Conservation (phyloP, 2,888 invertebrate genomes). For the Zygaena filipendulae region DNA sequence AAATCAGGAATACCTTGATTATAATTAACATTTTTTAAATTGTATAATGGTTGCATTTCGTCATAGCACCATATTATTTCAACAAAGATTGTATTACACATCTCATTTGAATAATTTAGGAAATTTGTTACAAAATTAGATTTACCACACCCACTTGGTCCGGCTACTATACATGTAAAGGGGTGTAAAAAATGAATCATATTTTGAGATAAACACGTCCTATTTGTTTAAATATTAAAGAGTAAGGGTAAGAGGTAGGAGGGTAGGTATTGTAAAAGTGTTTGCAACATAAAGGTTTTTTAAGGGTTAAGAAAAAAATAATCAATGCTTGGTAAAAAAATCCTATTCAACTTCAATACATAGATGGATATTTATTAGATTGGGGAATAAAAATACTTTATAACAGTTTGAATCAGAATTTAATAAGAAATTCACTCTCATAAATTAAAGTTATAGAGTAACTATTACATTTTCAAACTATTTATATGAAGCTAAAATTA, state of each 20-base stretch:
- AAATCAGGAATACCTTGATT: slow-evolving; percentile 21
- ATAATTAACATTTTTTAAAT: slow-evolving; percentile 17
- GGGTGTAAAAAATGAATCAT: slow-evolving; percentile 15
- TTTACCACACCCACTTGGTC: slow-evolving; percentile 21
- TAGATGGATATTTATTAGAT: no score
- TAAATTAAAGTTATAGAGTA: no score
- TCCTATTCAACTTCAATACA: no score
- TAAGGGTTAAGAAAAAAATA: not conserved
- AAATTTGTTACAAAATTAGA: slow-evolving; percentile 14
- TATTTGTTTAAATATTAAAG: no score
- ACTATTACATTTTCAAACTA: no score
- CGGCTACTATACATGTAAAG: slow-evolving; percentile 18
- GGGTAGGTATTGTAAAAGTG: not conserved
- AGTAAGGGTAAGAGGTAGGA: not conserved
- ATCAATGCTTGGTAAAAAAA: not conserved
- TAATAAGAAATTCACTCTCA: no score
- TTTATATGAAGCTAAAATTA: no score
- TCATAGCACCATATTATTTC: slow-evolving; percentile 14
- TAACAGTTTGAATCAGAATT: no score
- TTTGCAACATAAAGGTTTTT: not conserved
- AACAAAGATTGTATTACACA: slow-evolving; percentile 9
- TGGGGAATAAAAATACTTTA: no score
- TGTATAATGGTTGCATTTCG: slow-evolving; percentile 17
- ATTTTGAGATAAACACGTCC: not conserved
- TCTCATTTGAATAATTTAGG: slow-evolving; percentile 7